These are phyloP conservation scores for Sepiola atlantica DNA, from an alignment of 2,888 invertebrate species.

Conservation along the genomic window DNA sequence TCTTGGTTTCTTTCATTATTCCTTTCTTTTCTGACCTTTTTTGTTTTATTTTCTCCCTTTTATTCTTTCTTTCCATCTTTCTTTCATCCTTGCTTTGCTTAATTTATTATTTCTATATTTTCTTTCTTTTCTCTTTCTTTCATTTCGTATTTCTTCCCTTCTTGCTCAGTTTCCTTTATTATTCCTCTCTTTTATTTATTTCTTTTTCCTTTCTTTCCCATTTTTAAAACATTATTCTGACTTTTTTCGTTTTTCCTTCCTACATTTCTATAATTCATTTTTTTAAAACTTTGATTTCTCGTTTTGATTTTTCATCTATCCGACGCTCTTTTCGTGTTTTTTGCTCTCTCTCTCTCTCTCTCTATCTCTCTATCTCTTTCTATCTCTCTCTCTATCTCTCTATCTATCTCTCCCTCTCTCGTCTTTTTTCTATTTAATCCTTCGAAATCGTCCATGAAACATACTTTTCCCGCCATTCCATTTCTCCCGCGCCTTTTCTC, in stretches of 20 bases:
- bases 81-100: not conserved
- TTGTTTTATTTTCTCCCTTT: not conserved
- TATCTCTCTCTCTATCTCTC: not conserved
- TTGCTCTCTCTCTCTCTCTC: not conserved
- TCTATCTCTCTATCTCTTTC: not conserved
- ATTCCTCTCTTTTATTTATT: too few species aligned
- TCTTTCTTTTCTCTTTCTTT: not conserved
- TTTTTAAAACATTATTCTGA: too few species aligned
- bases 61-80: not conserved
- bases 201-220: not conserved
- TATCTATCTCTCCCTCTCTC: not conserved
- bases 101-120: not conserved
- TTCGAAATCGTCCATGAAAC: not conserved
- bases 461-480: not conserved
- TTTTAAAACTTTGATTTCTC: too few species aligned
- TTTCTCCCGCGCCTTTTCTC: not conserved
- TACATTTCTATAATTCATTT: too few species aligned
- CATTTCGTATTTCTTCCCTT: too few species aligned
- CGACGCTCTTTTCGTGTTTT: not conserved
- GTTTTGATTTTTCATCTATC: too few species aligned
- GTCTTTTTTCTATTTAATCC: not conserved
- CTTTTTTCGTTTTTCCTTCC: too few species aligned
- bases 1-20: not conserved
- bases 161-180: too few species aligned
- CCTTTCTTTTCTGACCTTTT: not conserved